These are phyloP conservation scores for Sylvia borin DNA, from an alignment of 2,797 vertebrate genomes.

Conservation along the genomic window DNA sequence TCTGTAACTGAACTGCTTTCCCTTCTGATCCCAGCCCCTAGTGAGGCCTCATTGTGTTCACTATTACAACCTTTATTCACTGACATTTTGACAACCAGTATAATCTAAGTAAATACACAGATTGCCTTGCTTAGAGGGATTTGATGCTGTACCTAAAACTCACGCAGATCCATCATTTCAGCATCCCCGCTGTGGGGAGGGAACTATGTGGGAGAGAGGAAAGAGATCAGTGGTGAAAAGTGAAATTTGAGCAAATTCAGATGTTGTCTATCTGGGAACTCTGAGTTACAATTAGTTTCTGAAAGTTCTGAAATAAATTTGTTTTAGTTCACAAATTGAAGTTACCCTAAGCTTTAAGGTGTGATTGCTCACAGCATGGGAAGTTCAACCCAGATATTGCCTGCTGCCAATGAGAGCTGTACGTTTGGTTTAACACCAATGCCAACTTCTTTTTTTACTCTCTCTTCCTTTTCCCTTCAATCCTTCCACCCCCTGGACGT, in stretches of 20 bases:
- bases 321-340: not conserved
- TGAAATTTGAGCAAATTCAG: not conserved
- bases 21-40: not conserved
- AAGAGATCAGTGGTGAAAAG: not conserved
- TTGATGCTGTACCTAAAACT: not conserved
- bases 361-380: not conserved
- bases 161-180: not conserved
- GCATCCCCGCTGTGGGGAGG: rapidly evolving
- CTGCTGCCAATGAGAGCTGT: not conserved
- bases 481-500: not conserved
- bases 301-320: not conserved
- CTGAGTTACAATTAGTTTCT: not conserved
- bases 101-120: not conserved
- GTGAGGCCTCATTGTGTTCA: not conserved
- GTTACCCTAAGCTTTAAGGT: not conserved
- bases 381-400: not conserved
- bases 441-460: not conserved
- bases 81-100: not conserved
- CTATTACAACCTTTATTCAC: not conserved
- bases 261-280: not conserved
- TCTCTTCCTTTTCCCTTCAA: not conserved
- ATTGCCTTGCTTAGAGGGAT: not conserved
- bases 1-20: not conserved
- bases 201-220: not conserved
- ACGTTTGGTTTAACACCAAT: not conserved